A percentile compares a stretch with the other conserved stretches of the same genome.
These are phyloP conservation scores for Crotalus helleri DNA, from an alignment of 2,113 vertebrate genomes.

Conservation along the genomic window DNA sequence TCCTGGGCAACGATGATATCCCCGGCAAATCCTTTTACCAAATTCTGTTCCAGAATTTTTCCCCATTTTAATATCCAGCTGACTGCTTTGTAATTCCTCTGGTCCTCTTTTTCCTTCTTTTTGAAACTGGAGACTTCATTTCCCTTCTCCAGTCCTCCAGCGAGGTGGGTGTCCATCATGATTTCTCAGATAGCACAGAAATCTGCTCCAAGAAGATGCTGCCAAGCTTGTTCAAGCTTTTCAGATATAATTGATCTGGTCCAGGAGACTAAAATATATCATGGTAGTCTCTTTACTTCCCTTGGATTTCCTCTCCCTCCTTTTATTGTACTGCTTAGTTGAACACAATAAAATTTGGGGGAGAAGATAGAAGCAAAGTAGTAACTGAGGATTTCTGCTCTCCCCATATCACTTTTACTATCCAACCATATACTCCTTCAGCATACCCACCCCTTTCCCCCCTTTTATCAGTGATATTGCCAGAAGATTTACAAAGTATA, in stretches of 20 bases:
- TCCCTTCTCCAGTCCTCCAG: not conserved
- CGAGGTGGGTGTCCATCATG: not conserved
- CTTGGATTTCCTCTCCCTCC: not conserved
- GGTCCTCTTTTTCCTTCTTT: not conserved
- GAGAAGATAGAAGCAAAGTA: not conserved
- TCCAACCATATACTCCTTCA: not conserved
- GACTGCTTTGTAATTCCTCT: not conserved
- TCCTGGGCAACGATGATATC: too few relatives aligned
- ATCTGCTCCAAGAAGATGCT: not conserved
- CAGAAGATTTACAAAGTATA: not conserved
- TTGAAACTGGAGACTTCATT: not conserved
- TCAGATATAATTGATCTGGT: not conserved
- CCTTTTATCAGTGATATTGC: not conserved
- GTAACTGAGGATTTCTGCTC: not conserved
- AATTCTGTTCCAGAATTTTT: not conserved
- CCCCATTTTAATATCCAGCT: not conserved
- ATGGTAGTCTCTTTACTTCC: not conserved
- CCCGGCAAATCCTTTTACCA: not conserved
- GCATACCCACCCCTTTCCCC: not conserved
- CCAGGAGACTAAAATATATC: not conserved
- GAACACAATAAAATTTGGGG: not conserved
- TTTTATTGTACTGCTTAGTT: not conserved
- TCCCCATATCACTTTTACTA: not conserved
- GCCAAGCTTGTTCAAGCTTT: not conserved
- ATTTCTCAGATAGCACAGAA: not conserved